Conservation (phyloP, 2,113 vertebrate species). For the Platycercus adscitus region DNA sequence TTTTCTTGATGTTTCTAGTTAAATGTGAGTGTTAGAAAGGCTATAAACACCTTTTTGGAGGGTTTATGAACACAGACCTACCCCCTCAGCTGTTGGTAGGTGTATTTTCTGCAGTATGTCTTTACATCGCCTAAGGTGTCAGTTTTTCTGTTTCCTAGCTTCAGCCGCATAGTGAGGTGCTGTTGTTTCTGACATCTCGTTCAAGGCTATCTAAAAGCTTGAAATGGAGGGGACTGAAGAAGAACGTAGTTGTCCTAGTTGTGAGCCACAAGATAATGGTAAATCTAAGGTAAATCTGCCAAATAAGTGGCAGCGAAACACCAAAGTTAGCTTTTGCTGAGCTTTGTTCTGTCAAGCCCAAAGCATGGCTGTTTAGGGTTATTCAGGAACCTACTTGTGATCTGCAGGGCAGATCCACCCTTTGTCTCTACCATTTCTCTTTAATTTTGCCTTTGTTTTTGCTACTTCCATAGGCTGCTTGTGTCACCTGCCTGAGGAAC, state of each 20-base stretch:
- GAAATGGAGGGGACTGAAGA: background rate
- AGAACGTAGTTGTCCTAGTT: background rate
- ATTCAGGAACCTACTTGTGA: background rate
- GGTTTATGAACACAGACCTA: background rate
- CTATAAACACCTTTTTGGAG: background rate
- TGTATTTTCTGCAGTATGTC: background rate
- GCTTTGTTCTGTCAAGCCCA: background rate
- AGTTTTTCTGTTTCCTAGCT: background rate
- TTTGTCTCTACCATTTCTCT: background rate
- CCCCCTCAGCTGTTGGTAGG: background rate
- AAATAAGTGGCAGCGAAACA: background rate
- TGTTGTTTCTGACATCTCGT: background rate
- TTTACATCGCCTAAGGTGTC: background rate
- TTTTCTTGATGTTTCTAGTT: background rate
- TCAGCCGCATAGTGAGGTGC: background rate
- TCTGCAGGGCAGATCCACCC: background rate
- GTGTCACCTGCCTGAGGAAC: background rate
- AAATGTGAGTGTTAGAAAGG: background rate
- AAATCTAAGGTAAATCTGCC: background rate
- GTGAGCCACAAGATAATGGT: background rate
- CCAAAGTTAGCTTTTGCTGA: background rate
- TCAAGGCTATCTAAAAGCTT: background rate
- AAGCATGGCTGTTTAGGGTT: background rate
- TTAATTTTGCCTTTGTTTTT: background rate
- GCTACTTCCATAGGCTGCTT: background rate